These are phyloP conservation scores for Oncorhynchus masou DNA, from an alignment of 2,113 vertebrate species.

Conservation along the genomic window DNA sequence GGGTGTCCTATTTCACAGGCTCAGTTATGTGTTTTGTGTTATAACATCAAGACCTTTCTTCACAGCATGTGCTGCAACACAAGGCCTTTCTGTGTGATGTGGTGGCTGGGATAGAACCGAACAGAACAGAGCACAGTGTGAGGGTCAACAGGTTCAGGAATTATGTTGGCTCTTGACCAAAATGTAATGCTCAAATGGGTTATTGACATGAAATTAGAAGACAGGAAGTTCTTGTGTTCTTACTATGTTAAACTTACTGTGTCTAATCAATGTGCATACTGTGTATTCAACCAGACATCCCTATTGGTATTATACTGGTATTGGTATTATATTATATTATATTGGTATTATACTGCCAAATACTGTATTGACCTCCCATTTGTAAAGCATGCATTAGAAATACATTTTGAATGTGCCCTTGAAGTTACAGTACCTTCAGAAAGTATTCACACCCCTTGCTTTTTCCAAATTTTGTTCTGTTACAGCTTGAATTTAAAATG, in stretches of 20 bases:
- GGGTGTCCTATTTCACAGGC: conserved; percentile 34
- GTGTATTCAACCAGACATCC: background rate
- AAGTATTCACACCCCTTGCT: background rate
- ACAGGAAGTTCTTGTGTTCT: background rate
- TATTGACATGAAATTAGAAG: background rate
- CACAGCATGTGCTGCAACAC: conserved; percentile 29
- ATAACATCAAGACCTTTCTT: conserved; percentile 58
- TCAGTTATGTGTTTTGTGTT: conserved; percentile 47
- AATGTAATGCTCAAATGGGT: background rate
- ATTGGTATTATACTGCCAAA: background rate
- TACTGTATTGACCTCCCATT: background rate
- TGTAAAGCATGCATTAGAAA: background rate
- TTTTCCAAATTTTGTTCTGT: too few species aligned
- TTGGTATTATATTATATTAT: too few species aligned
- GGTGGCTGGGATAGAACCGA: conserved; percentile 44
- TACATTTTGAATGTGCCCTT: background rate
- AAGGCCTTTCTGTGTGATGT: conserved; percentile 7
- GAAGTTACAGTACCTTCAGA: background rate
- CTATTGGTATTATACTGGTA: background rate
- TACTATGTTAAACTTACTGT: background rate
- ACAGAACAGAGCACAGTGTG: conserved; percentile 33
- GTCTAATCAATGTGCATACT: too few species aligned
- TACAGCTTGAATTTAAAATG: too few species aligned
- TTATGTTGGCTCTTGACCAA: conserved; percentile 5
- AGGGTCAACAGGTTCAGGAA: conserved; percentile 33